Percentiles rank a stretch among this genome's conserved stretches.
phyloP scores from a whole-genome alignment of 2,797 vertebrate species.

The Chloroceryle inda region DNA sequence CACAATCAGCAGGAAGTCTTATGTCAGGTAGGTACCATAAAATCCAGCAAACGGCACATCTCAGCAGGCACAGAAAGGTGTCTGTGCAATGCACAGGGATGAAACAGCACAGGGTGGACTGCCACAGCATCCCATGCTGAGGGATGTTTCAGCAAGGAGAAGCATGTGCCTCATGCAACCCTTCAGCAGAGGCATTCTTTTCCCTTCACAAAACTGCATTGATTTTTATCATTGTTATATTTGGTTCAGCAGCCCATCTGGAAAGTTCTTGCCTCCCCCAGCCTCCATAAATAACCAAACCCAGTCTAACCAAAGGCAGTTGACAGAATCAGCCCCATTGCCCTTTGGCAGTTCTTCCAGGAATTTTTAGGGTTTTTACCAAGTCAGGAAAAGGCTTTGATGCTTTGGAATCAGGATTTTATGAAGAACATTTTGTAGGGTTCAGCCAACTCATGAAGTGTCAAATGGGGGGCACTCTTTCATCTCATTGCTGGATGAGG shows the following conservation, averaged over 20 bases:
- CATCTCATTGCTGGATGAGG: constrained; percentile 59
- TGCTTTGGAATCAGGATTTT: constrained; percentile 75
- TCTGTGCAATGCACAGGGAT: background rate
- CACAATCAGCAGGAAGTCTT: background rate
- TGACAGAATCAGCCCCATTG: constrained; percentile 74
- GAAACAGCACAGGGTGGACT: background rate
- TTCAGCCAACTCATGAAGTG: constrained; percentile 79
- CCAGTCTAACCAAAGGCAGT: constrained; percentile 72
- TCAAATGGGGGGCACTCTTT: constrained; percentile 77
- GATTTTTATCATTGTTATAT: constrained; percentile 78
- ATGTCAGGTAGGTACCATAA: background rate
- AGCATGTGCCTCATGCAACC: background rate
- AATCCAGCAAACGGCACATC: background rate
- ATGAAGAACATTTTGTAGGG: constrained; percentile 75
- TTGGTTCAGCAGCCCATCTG: constrained; percentile 76
- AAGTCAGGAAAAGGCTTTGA: constrained; percentile 77
- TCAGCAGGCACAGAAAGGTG: background rate
- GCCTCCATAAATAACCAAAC: constrained; percentile 76
- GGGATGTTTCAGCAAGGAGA: background rate
- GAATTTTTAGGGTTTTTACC: constrained; percentile 80
- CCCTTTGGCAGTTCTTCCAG: constrained; percentile 78
- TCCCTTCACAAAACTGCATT: constrained; percentile 44
- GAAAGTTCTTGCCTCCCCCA: constrained; percentile 72
- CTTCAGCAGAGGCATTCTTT: constrained; percentile 27
- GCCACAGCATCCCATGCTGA: background rate